A percentile compares a stretch with the other conserved stretches of the same genome.
phyloP scores from a whole-genome alignment of 2,113 vertebrate genomes.

The Hippocampus barbouri region DNA sequence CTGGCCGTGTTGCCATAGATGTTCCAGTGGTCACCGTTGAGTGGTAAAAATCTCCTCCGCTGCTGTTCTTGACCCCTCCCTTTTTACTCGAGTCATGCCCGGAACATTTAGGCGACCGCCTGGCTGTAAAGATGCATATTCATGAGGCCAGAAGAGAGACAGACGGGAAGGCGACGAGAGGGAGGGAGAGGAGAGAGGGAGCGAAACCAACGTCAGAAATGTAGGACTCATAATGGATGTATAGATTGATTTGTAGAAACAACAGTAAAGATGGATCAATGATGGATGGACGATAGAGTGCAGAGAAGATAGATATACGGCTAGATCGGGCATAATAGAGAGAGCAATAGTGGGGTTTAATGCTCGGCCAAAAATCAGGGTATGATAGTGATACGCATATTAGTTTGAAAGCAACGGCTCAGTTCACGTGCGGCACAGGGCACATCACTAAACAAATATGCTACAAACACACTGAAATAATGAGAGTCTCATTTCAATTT shows the following conservation, averaged over 20 bases:
- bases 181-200: constrained; percentile 18
- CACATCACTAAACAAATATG: too few species aligned
- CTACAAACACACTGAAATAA: too few species aligned
- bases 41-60: constrained; percentile 26
- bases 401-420: too few species aligned
- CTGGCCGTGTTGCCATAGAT: constrained; percentile 39
- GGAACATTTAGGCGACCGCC: constrained; percentile 33
- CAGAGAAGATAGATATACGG: not conserved
- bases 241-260: not conserved
- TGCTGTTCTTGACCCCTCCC: constrained; percentile 21
- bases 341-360: not conserved
- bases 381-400: too few species aligned
- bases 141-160: constrained; percentile 30
- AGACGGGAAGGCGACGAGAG: constrained; percentile 22
- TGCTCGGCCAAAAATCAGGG: not conserved
- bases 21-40: constrained; percentile 48
- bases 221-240: not conserved
- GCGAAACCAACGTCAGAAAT: constrained; percentile 9
- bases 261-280: not conserved
- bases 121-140: constrained; percentile 50
- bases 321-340: not conserved
- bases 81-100: constrained; percentile 25
- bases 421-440: too few species aligned
- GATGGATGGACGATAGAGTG: not conserved
- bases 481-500: too few species aligned